phyloP scores from a whole-genome alignment of 2,797 vertebrate species.

The Sebastolobus alascanus region DNA sequence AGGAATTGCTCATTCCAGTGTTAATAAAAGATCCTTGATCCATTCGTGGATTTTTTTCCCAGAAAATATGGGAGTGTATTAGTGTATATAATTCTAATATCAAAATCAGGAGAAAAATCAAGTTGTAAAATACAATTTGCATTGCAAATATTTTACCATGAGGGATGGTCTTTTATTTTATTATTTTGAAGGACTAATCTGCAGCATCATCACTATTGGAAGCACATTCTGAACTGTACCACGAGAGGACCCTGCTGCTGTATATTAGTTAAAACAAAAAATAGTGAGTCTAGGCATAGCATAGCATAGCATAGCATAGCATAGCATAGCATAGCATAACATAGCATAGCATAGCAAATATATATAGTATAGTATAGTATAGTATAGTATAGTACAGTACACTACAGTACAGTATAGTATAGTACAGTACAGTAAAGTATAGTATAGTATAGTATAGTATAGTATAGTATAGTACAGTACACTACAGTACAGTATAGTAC shows the following conservation, averaged over 20 bases:
- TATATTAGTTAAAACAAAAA: not conserved
- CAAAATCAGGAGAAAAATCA: not conserved
- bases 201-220: not conserved
- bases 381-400: accelerated
- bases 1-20: not conserved
- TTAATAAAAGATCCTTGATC: not conserved
- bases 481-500: too few species aligned
- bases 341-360: too few species aligned
- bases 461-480: too few species aligned
- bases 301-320: too few species aligned
- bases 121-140: conserved; percentile 1
- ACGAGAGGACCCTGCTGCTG: not conserved
- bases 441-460: accelerated
- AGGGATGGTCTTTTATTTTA: not conserved
- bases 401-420: not conserved
- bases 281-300: not conserved
- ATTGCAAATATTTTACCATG: conserved; percentile 1
- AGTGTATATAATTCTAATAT: not conserved
- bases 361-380: too few species aligned
- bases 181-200: conserved; percentile 11
- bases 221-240: not conserved
- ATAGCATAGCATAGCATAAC: too few species aligned
- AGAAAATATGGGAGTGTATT: not conserved
- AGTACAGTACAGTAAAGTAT: not conserved
- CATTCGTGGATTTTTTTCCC: not conserved